Conservation (phyloP, 1,140 invertebrate genomes). For the Kradibia gibbosae region DNA sequence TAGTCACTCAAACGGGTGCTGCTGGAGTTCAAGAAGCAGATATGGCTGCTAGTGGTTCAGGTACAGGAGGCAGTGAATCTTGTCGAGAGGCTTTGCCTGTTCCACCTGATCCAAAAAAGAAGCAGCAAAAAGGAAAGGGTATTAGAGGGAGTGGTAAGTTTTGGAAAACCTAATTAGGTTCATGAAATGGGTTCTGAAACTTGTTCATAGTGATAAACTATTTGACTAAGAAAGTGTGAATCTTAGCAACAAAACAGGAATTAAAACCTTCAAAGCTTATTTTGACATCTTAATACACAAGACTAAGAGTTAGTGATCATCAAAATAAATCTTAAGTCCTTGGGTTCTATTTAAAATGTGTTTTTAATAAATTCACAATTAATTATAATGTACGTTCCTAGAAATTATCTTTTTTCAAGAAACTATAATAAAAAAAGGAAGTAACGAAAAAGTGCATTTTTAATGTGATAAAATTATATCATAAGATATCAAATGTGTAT, state of each 20-base stretch:
- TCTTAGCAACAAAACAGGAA: neutral
- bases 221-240: slow-evolving; percentile 4
- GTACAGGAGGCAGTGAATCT: slow-evolving; percentile 65
- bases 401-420: slow-evolving; percentile 13
- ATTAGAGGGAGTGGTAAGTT: slow-evolving; percentile 70
- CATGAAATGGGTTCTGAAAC: slow-evolving; percentile 12
- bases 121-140: slow-evolving; percentile 69
- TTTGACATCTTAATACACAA: neutral
- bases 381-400: neutral
- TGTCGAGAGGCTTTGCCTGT: slow-evolving; percentile 65
- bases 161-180: slow-evolving; percentile 59
- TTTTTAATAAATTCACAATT: slow-evolving; percentile 21
- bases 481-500: neutral
- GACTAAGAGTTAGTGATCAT: neutral
- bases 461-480: neutral
- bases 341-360: neutral
- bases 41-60: slow-evolving; percentile 66
- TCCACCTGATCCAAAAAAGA: slow-evolving; percentile 66
- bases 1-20: slow-evolving; percentile 62
- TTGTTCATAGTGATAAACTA: neutral
- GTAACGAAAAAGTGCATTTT: neutral
- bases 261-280: slow-evolving; percentile 11
- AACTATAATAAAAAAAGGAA: neutral
- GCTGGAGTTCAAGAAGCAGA: slow-evolving; percentile 69
- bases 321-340: slow-evolving; percentile 20